Percentiles rank a stretch among this genome's conserved stretches.
Conservation (phyloP, 2,888 invertebrate genomes). For the Galerucella calmariensis region DNA sequence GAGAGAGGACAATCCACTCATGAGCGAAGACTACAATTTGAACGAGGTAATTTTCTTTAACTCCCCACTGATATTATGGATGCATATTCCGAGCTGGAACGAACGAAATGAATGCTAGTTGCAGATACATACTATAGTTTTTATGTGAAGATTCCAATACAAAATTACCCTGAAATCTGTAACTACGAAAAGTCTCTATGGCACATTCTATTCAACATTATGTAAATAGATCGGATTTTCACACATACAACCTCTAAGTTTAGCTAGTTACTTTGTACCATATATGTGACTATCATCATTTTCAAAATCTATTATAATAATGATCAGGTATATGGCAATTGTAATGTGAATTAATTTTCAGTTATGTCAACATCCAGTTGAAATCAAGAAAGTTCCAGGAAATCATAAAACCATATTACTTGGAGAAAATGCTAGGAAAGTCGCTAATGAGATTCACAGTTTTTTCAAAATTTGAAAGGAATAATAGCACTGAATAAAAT, state of each 20-base stretch:
- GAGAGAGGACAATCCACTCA: constrained; percentile 30
- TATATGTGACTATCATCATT: background rate
- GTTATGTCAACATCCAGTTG: constrained; percentile 43
- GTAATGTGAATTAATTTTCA: constrained; percentile 30
- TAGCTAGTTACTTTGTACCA: background rate
- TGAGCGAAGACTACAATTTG: constrained; percentile 42
- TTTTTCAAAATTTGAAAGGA: constrained; percentile 17
- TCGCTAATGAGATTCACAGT: constrained; percentile 41
- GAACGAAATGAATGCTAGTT: background rate
- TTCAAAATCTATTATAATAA: background rate
- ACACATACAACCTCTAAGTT: too few species aligned
- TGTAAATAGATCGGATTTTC: too few species aligned
- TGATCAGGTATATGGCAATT: background rate
- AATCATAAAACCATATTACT: constrained; percentile 42
- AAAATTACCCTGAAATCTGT: too few species aligned
- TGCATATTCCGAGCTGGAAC: too few species aligned
- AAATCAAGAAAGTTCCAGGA: constrained; percentile 41
- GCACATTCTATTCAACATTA: too few species aligned
- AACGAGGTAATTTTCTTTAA: constrained; percentile 38
- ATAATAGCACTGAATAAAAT: background rate
- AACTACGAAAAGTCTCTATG: too few species aligned
- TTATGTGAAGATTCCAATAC: too few species aligned
- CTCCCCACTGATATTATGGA: background rate
- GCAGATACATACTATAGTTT: background rate
- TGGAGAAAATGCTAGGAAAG: constrained; percentile 35